Percentiles rank a stretch among this genome's conserved stretches.
phyloP scores from a whole-genome alignment of 64 coral and sea anemone genomes.

The Porites australiensis region DNA sequence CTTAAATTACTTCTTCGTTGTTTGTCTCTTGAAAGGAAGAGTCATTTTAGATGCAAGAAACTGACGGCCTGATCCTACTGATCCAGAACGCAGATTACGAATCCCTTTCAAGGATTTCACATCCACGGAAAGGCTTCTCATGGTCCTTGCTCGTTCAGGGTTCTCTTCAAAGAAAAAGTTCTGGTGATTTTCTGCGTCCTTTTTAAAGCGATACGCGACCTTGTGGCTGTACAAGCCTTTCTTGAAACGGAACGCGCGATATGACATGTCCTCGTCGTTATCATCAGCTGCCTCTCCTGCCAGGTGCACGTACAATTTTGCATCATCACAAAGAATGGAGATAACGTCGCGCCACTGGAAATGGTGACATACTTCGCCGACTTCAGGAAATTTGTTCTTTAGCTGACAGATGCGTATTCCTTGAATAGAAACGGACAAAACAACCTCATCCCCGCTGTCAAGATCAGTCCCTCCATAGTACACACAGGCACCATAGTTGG shows the following conservation, averaged over 20 bases:
- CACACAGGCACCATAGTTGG: constrained; percentile 64
- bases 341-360: constrained; percentile 73
- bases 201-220: constrained; percentile 57
- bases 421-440: constrained; percentile 60
- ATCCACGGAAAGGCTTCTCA: constrained; percentile 31
- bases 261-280: not conserved
- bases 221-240: constrained; percentile 79
- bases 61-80: not conserved
- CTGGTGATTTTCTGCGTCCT: constrained; percentile 71
- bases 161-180: constrained; percentile 65
- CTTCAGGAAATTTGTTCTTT: constrained; percentile 67
- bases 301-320: constrained; percentile 63
- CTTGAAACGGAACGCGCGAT: constrained; percentile 67
- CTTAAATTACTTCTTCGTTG: not conserved
- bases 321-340: constrained; percentile 66
- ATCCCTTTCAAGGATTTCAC: constrained; percentile 7
- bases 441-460: constrained; percentile 27
- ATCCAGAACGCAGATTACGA: not conserved
- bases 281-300: not conserved
- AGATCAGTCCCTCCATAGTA: constrained; percentile 69
- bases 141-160: constrained; percentile 4
- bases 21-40: constrained; percentile 3
- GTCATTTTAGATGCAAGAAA: not conserved
- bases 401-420: constrained; percentile 71
- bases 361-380: constrained; percentile 55